Conservation (phyloP, 2,888 invertebrate genomes). For the Pollenia amentaria region DNA sequence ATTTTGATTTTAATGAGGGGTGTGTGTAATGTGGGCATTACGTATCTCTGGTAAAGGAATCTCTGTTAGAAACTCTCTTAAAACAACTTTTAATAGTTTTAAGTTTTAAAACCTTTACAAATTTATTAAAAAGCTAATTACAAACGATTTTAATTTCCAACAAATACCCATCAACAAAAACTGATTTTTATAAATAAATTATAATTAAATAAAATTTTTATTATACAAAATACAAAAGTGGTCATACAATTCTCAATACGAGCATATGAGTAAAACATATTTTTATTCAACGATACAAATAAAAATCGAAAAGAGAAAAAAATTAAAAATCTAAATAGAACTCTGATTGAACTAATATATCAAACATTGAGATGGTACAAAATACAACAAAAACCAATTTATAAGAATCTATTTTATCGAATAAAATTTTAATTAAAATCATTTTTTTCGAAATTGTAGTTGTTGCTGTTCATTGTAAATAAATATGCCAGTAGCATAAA, state of each 20-base stretch:
- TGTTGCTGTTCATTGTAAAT: conserved; percentile 58
- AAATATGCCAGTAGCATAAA: conserved; percentile 72
- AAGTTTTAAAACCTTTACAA: too few relatives aligned
- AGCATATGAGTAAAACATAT: neutral
- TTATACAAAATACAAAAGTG: conserved; percentile 12
- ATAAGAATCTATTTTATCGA: conserved; percentile 73
- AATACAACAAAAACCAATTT: conserved; percentile 69
- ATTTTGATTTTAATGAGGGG: too few relatives aligned
- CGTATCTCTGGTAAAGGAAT: too few relatives aligned
- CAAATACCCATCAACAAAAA: conserved; percentile 10
- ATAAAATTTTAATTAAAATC: conserved; percentile 74
- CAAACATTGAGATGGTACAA: conserved; percentile 54
- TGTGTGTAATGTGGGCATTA: too few relatives aligned
- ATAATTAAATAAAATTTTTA: conserved; percentile 45
- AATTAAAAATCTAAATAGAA: conserved; percentile 57
- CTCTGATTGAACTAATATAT: conserved; percentile 72
- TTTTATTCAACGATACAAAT: conserved; percentile 15
- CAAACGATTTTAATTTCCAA: neutral
- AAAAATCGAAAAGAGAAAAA: conserved; percentile 32
- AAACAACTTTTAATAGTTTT: too few relatives aligned
- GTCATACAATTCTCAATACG: conserved; percentile 7
- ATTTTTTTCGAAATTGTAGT: conserved; percentile 49
- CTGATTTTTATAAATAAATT: conserved; percentile 52
- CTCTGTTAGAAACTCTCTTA: too few relatives aligned
- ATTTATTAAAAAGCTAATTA: too few relatives aligned